Evolutionary conservation across 2,113 vertebrate genomes (phyloP), one percentile per base, ranked within the genome.

Genomic region (Tachysurus fulvidraco): DNA sequence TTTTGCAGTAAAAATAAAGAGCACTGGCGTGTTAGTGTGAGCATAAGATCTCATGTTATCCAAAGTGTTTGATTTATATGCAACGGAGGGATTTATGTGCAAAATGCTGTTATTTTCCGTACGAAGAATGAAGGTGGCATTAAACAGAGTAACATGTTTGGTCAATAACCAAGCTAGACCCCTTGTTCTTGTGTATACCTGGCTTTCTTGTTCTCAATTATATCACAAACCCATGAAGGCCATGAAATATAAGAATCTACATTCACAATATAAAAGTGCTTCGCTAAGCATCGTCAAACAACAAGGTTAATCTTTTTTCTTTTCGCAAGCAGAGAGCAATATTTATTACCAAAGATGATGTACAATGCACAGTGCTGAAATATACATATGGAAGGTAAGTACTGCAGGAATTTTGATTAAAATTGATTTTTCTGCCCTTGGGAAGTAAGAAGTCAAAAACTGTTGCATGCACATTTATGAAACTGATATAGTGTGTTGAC

Each of bases 341-440:
- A 91, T 96, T 97, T 97, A 96, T 96, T 96, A 95, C 94, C 92
- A 94, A 93, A 93, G 94, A 95, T 96, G 95, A 96, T 96, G 93
- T 96, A 95, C 95, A 94, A 92, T 95, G 94, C 93, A 94, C 92
- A 69, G 92, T 94, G 94, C 93, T 92, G 94, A 94, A 96, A 96
- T 95, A 96, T 96, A 95, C 95, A 94, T 96, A 95, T 94, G 93
- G 94, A 94, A 94, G 93, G 95, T 94, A 44, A 93, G 95, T 94
- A 93, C 91, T 91, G 95, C 23, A 96, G 94, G 95, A 96, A 95
- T 97, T 97, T 95, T 96, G 96, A 98, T 98, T 98, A 97, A 96
- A 98, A 98, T 98, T 96, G 97, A 98, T 98, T 98, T 98, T 94
- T 95, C 95, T 96, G 94, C 96, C 96, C 95, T 96, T 97, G 96